Evolutionary conservation across 1,140 invertebrate genomes (phyloP).

Genomic region (Hermetia illucens): DNA sequence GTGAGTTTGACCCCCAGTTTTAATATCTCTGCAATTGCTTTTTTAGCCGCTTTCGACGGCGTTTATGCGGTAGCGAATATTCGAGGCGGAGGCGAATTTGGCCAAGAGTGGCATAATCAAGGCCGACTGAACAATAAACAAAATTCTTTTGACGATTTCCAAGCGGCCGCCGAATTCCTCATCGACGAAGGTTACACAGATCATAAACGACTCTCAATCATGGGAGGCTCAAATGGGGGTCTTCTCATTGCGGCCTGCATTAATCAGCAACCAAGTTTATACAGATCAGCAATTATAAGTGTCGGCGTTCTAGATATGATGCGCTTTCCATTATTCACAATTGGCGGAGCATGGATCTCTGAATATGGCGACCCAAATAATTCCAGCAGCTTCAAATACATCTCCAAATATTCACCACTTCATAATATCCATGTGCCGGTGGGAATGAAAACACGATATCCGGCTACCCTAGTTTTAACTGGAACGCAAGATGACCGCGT

Average conservation of each 20-base stretch:
- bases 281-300: conserved; percentile 48
- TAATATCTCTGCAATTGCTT: conserved; percentile 64
- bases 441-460: conserved; percentile 47
- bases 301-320: conserved; percentile 78
- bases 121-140: conserved; percentile 71
- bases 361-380: conserved; percentile 74
- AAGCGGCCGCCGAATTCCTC: conserved; percentile 66
- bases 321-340: conserved; percentile 80
- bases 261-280: conserved; percentile 77
- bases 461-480: conserved; percentile 71
- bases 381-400: conserved; percentile 56
- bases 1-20: conserved; percentile 73
- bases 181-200: conserved; percentile 59
- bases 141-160: conserved; percentile 80
- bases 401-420: conserved; percentile 71
- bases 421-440: conserved; percentile 60
- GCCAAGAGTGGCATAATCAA: conserved; percentile 72
- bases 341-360: conserved; percentile 74
- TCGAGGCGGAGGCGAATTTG: conserved; percentile 84
- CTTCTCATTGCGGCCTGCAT: conserved; percentile 64
- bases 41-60: conserved; percentile 75
- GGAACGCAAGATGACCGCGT: conserved; percentile 94
- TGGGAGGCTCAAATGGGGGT: conserved; percentile 79
- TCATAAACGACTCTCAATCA: conserved; percentile 51
- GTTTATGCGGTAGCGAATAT: conserved; percentile 82